These are phyloP conservation scores for Gila orcuttii DNA, from an alignment of 2,113 vertebrate species.

Conservation along the genomic window DNA sequence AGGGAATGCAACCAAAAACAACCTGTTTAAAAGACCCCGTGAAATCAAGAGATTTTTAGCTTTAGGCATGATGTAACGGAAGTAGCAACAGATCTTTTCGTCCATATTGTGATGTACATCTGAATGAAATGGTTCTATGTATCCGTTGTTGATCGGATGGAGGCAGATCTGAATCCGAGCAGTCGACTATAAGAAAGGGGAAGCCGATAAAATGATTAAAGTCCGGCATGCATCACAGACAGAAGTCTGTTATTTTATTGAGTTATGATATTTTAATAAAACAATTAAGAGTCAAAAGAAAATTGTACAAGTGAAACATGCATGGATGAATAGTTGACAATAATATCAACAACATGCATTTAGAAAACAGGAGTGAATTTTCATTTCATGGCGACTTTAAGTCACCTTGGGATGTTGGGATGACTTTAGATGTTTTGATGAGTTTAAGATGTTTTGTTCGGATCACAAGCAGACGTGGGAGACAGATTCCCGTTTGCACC, in stretches of 20 bases:
- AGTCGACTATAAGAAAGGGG: too few relatives aligned
- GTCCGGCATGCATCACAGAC: too few relatives aligned
- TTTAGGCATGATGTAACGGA: background rate
- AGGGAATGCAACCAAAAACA: background rate
- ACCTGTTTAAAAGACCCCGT: background rate
- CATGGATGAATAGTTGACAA: background rate
- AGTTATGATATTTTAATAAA: background rate
- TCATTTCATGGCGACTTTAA: background rate
- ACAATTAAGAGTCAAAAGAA: background rate
- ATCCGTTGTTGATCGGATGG: too few relatives aligned
- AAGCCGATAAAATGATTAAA: too few relatives aligned
- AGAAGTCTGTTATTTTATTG: background rate
- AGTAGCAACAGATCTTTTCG: background rate
- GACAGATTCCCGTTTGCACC: too few relatives aligned
- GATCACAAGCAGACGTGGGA: too few relatives aligned
- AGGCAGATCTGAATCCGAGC: too few relatives aligned
- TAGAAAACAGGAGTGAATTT: background rate
- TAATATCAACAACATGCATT: background rate
- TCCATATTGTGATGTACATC: background rate
- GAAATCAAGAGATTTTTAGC: background rate
- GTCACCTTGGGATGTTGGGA: background rate
- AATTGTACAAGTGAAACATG: background rate
- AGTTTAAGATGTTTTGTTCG: too few relatives aligned
- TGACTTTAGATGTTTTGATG: too few relatives aligned
- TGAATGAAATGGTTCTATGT: background rate